phyloP scores from a whole-genome alignment of 2,797 vertebrate species.

The Chelidonichthys spinosus region DNA sequence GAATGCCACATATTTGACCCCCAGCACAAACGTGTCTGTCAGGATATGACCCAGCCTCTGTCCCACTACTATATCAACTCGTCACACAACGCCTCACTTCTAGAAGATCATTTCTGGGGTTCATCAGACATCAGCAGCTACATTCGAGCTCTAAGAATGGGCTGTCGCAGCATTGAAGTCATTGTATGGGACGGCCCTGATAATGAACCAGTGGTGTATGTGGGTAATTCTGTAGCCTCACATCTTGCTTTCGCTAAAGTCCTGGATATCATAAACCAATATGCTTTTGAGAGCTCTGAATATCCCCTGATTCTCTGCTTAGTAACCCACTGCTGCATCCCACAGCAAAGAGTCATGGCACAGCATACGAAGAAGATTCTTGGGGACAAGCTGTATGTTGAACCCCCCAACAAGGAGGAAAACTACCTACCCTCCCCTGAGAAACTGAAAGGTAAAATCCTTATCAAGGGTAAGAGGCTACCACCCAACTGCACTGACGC shows the following conservation, averaged over 20 bases:
- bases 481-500: slow-evolving; percentile 80
- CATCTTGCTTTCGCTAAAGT: slow-evolving; percentile 89
- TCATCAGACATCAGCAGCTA: slow-evolving; percentile 91
- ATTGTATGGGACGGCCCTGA: slow-evolving; percentile 92
- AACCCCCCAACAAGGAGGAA: slow-evolving; percentile 84
- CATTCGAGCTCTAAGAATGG: slow-evolving; percentile 89
- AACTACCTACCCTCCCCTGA: slow-evolving; percentile 91
- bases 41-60: slow-evolving; percentile 93
- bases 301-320: slow-evolving; percentile 93
- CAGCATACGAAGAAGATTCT: slow-evolving; percentile 92
- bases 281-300: slow-evolving; percentile 91
- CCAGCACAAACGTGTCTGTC: slow-evolving; percentile 92
- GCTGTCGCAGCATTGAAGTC: slow-evolving; percentile 92
- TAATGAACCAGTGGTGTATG: slow-evolving; percentile 91
- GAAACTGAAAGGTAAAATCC: slow-evolving; percentile 91
- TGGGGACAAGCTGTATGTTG: slow-evolving; percentile 88
- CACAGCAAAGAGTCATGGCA: slow-evolving; percentile 89
- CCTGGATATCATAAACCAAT: slow-evolving; percentile 90
- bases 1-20: slow-evolving; percentile 96
- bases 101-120: slow-evolving; percentile 94
- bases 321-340: slow-evolving; percentile 89
- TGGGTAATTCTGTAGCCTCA: slow-evolving; percentile 88
- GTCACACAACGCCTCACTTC: slow-evolving; percentile 91
- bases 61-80: slow-evolving; percentile 96
- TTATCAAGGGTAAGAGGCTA: slow-evolving; percentile 91